These are phyloP conservation scores for Elmis aenea DNA, from an alignment of 2,888 invertebrate species.

Conservation along the genomic window DNA sequence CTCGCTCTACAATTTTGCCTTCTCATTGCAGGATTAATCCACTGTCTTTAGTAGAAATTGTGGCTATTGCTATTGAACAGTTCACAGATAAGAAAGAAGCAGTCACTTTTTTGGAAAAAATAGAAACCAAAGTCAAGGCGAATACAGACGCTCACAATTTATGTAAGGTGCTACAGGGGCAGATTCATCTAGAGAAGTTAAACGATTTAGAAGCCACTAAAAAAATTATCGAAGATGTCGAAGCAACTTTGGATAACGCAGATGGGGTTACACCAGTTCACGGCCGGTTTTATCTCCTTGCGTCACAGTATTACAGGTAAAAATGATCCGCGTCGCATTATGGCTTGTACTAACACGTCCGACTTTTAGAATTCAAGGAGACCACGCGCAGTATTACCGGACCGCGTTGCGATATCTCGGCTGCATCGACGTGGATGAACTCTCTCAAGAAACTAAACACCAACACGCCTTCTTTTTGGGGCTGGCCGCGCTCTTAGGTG, in stretches of 20 bases:
- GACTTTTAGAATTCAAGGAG: slow-evolving; percentile 62
- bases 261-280: slow-evolving; percentile 93
- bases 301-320: slow-evolving; percentile 83
- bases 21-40: slow-evolving; percentile 78
- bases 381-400: slow-evolving; percentile 93
- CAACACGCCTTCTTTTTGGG: slow-evolving; percentile 87
- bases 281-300: slow-evolving; percentile 87
- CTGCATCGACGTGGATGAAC: slow-evolving; percentile 60
- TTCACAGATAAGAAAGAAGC: slow-evolving; percentile 78
- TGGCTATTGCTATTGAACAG: slow-evolving; percentile 70
- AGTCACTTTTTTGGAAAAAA: slow-evolving; percentile 80
- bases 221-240: slow-evolving; percentile 82
- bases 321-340: too few species aligned
- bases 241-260: slow-evolving; percentile 77
- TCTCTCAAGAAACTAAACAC: slow-evolving; percentile 61
- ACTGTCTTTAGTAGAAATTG: slow-evolving; percentile 84
- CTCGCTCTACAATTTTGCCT: too few species aligned
- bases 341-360: too few species aligned
- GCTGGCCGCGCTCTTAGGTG: slow-evolving; percentile 89
- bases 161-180: slow-evolving; percentile 81
- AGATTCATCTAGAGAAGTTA: slow-evolving; percentile 71
- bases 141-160: slow-evolving; percentile 83
- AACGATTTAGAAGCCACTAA: slow-evolving; percentile 75
- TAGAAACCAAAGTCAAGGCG: slow-evolving; percentile 79
- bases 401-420: slow-evolving; percentile 80